These are phyloP conservation scores for Xyrichtys novacula DNA, from an alignment of 2,797 vertebrate species.

Conservation along the genomic window DNA sequence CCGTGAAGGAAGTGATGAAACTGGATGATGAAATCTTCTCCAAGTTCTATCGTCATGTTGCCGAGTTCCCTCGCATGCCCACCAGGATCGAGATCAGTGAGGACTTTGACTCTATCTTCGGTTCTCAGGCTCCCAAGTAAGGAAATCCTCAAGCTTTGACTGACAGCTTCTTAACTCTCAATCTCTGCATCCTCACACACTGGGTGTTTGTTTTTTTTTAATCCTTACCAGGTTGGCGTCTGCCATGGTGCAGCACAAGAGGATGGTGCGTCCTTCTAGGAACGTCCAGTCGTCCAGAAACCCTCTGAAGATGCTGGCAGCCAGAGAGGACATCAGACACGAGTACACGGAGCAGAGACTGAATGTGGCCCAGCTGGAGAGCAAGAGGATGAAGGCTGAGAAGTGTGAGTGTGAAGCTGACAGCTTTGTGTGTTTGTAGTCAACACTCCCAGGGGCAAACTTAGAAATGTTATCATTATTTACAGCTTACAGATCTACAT, in stretches of 20 bases:
- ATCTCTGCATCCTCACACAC: too few relatives aligned
- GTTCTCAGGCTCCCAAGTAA: conserved; percentile 93
- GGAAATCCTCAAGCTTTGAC: conserved; percentile 23
- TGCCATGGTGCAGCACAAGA: conserved; percentile 93
- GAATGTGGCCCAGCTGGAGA: conserved; percentile 94
- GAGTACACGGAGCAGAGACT: conserved; percentile 96
- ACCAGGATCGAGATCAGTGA: conserved; percentile 87
- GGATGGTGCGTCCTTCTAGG: conserved; percentile 91
- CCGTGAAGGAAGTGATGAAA: conserved; percentile 98
- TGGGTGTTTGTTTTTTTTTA: background rate
- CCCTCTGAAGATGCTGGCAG: conserved; percentile 94
- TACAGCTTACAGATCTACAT: conserved; percentile 19
- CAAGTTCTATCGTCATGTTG: conserved; percentile 91
- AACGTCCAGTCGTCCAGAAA: conserved; percentile 94
- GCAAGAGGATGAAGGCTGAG: conserved; percentile 94
- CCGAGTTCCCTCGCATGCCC: conserved; percentile 83
- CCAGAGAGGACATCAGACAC: conserved; percentile 93
- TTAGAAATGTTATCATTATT: background rate
- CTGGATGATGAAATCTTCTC: conserved; percentile 96
- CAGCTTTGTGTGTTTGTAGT: background rate
- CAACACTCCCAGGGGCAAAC: background rate
- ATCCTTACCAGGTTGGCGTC: conserved; percentile 87
- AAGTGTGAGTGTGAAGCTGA: conserved; percentile 85
- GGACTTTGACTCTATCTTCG: conserved; percentile 96
- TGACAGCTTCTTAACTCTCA: background rate